These are phyloP conservation scores for Alaudala cheleensis DNA, from an alignment of 2,113 vertebrate genomes.

Conservation along the genomic window DNA sequence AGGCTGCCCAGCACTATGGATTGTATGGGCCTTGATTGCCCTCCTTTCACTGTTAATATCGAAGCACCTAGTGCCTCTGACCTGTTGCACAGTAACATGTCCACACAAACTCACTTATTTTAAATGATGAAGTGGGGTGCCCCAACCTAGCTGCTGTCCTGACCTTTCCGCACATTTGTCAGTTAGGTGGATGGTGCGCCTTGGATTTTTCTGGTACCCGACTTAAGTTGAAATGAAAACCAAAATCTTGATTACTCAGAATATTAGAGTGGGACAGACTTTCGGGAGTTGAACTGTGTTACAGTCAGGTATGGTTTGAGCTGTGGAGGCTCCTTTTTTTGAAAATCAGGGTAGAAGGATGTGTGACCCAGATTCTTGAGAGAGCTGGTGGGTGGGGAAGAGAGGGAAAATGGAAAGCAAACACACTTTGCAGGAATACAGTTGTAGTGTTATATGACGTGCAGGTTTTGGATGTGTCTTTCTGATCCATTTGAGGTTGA, in stretches of 20 bases:
- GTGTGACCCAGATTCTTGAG: background rate
- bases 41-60: accelerated
- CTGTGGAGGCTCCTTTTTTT: background rate
- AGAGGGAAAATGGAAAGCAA: background rate
- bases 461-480: background rate
- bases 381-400: accelerated
- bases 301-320: background rate
- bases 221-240: accelerated
- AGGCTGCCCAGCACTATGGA: accelerated
- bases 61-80: background rate
- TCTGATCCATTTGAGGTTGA: background rate
- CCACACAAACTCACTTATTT: background rate
- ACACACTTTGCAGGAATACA: background rate
- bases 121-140: background rate
- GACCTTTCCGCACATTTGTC: background rate
- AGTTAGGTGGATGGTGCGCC: accelerated
- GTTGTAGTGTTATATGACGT: accelerated
- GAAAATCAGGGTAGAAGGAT: background rate
- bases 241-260: background rate
- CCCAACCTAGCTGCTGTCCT: too few relatives aligned
- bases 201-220: background rate
- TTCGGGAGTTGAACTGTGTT: background rate
- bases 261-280: background rate
- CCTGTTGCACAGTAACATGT: accelerated
- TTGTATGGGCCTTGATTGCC: background rate